A percentile compares a stretch with the other conserved stretches of the same genome.
These are phyloP conservation scores for Plotosus lineatus DNA, from an alignment of 2,113 vertebrate genomes.

Conservation along the genomic window DNA sequence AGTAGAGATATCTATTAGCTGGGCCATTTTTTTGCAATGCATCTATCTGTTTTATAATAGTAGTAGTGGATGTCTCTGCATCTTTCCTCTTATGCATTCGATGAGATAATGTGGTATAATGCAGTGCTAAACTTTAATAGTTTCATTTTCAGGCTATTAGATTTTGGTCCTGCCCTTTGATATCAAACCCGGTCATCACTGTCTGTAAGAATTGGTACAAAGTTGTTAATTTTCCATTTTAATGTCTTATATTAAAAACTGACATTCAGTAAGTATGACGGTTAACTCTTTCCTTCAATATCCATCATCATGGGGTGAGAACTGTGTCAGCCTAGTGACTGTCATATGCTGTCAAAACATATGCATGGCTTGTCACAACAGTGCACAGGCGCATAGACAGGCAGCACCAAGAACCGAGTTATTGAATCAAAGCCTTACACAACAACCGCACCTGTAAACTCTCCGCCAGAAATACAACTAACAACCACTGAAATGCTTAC, in stretches of 20 bases:
- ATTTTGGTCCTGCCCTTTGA: neutral
- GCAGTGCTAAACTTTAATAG: neutral
- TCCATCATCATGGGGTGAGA: constrained; percentile 40
- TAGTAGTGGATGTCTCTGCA: neutral
- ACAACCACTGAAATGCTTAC: neutral
- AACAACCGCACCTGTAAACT: constrained; percentile 21
- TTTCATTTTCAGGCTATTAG: constrained; percentile 5
- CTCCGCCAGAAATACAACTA: constrained; percentile 21
- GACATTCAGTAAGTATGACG: constrained; percentile 36
- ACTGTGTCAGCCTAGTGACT: constrained; percentile 43
- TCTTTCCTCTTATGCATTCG: neutral
- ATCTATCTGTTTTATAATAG: too few species aligned
- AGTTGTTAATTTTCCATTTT: constrained; percentile 22
- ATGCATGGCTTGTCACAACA: constrained; percentile 44
- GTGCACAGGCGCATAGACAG: constrained; percentile 33
- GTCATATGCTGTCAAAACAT: constrained; percentile 54
- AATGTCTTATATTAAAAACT: constrained; percentile 30
- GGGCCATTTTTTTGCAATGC: too few species aligned
- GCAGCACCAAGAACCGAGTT: constrained; percentile 35
- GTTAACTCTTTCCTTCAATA: constrained; percentile 40
- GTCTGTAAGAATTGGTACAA: neutral
- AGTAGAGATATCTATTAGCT: too few species aligned
- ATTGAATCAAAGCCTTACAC: constrained; percentile 25
- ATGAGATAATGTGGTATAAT: neutral
- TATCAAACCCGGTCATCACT: neutral